These are phyloP conservation scores for Notiomystis cincta DNA, from an alignment of 2,113 vertebrate genomes.

Conservation along the genomic window DNA sequence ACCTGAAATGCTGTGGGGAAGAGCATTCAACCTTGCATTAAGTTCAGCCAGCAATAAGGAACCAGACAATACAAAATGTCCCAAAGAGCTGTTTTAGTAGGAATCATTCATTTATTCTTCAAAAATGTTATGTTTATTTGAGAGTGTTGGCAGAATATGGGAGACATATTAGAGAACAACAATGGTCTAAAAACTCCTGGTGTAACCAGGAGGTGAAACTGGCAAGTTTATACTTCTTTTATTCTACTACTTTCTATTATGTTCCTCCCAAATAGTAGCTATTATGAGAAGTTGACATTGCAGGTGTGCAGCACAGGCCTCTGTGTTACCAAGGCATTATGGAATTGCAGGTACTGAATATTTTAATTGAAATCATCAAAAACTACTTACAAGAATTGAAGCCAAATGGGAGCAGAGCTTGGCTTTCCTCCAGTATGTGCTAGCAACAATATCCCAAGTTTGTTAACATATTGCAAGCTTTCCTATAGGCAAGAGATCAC, in stretches of 20 bases:
- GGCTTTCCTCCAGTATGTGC: background rate
- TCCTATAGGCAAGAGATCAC: background rate
- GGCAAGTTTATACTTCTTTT: background rate
- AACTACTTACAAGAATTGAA: background rate
- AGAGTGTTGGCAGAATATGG: background rate
- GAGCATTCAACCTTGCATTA: background rate
- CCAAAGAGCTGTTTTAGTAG: background rate
- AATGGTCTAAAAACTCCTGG: background rate
- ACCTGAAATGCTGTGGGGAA: background rate
- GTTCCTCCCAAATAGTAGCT: background rate
- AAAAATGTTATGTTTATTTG: background rate
- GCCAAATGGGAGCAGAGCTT: background rate
- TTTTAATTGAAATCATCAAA: constrained; percentile 2
- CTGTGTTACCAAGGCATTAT: background rate
- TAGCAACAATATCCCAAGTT: background rate
- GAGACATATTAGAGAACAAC: background rate
- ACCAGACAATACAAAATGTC: background rate
- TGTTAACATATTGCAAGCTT: background rate
- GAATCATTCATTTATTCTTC: background rate
- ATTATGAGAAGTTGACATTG: background rate
- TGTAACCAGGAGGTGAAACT: background rate
- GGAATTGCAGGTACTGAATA: background rate
- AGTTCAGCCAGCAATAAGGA: background rate
- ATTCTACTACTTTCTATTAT: background rate
- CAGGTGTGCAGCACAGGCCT: background rate